Percentiles rank a stretch among this genome's conserved stretches.
phyloP scores from a whole-genome alignment of 2,797 vertebrate species.

The Platalea minor region DNA sequence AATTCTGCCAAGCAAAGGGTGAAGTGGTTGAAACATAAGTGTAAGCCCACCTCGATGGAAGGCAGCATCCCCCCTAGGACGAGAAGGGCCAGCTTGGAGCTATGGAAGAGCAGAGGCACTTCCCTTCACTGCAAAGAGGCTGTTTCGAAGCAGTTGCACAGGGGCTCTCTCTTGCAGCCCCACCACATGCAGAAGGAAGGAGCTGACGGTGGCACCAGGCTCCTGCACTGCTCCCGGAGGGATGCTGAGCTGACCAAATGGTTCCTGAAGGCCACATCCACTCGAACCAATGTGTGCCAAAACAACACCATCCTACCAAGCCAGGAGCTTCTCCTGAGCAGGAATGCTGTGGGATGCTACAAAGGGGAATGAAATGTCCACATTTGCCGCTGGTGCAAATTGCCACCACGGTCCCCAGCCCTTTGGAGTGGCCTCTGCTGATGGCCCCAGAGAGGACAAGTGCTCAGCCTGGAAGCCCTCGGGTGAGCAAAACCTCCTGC shows the following conservation, averaged over 20 bases:
- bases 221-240: background rate
- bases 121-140: fast-evolving
- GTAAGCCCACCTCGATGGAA: background rate
- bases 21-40: background rate
- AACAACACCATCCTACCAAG: background rate
- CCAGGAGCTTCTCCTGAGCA: background rate
- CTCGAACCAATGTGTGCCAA: background rate
- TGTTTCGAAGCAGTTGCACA: fast-evolving
- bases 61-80: background rate
- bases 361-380: background rate
- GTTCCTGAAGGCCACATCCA: background rate
- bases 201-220: background rate
- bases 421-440: background rate
- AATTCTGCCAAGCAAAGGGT: background rate
- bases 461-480: background rate
- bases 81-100: fast-evolving
- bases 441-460: background rate
- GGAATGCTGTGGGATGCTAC: background rate
- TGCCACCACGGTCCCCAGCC: fast-evolving
- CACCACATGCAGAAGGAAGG: background rate
- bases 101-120: background rate
- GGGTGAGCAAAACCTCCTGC: background rate
- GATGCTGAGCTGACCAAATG: fast-evolving
- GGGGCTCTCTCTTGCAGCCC: background rate
- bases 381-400: background rate